Evolutionary conservation across 2,888 invertebrate genomes (phyloP).

Genomic region (Drosophila paramelanica): DNA sequence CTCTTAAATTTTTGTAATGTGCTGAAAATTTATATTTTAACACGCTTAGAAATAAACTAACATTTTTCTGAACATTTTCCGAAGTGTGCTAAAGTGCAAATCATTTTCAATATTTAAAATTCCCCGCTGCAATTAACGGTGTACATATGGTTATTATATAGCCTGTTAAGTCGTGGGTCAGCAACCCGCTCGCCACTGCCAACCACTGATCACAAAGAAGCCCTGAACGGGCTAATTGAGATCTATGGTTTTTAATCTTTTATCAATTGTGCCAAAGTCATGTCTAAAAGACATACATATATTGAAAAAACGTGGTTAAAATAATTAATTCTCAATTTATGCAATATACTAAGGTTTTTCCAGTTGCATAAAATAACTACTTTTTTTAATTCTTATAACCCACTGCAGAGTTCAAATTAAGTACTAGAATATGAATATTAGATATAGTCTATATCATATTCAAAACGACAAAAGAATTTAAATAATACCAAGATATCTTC

Average conservation of each 20-base stretch:
- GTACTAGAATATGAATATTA: not conserved
- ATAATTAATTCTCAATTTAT: conserved; percentile 4
- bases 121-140: conserved; percentile 8
- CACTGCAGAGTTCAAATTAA: not conserved
- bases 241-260: conserved; percentile 21
- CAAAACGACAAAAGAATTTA: too few relatives aligned
- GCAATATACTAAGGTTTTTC: not conserved
- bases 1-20: conserved; percentile 57
- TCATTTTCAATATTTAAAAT: conserved; percentile 13
- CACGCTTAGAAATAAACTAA: conserved; percentile 33
- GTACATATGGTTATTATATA: not conserved
- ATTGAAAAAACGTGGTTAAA: conserved; percentile 15
- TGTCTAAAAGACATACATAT: conserved; percentile 3
- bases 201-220: conserved; percentile 36
- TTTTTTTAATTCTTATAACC: not conserved
- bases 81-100: conserved; percentile 28
- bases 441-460: too few relatives aligned
- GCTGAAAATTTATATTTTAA: conserved; percentile 30
- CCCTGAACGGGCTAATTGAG: conserved; percentile 34
- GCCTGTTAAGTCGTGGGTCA: conserved; percentile 18
- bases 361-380: not conserved
- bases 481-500: too few relatives aligned
- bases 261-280: conserved; percentile 24
- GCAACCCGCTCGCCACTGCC: conserved; percentile 1
- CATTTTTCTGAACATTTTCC: not conserved